These are phyloP conservation scores for Nymphalis polychloros DNA, from an alignment of 2,888 invertebrate genomes.

Conservation along the genomic window DNA sequence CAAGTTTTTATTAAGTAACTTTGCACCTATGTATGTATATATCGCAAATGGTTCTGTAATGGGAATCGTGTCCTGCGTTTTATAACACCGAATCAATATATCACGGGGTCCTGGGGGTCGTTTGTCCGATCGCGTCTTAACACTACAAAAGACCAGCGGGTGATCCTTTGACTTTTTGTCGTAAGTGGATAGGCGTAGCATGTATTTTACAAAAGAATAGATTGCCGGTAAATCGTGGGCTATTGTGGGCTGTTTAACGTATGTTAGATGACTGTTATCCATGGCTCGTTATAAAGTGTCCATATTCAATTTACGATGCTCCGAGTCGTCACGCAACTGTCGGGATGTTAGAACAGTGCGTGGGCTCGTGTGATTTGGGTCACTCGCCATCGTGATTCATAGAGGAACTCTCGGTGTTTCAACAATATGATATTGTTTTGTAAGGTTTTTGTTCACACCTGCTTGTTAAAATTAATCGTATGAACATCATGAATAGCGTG, in stretches of 20 bases:
- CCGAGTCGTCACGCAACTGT: slow-evolving; percentile 73
- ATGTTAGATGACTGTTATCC: slow-evolving; percentile 64
- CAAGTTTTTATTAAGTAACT: slow-evolving; percentile 48
- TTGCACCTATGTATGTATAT: slow-evolving; percentile 69
- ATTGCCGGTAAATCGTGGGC: slow-evolving; percentile 79
- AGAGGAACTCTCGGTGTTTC: slow-evolving; percentile 44
- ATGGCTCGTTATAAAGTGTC: slow-evolving; percentile 61
- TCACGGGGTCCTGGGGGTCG: slow-evolving; percentile 73
- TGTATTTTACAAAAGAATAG: slow-evolving; percentile 75
- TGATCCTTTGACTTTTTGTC: slow-evolving; percentile 77
- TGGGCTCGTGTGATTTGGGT: slow-evolving; percentile 69
- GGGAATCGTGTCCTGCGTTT: slow-evolving; percentile 67
- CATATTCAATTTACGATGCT: slow-evolving; percentile 72
- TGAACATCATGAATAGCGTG: background rate
- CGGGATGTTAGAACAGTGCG: slow-evolving; percentile 59
- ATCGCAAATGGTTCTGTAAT: slow-evolving; percentile 76
- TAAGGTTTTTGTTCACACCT: slow-evolving; percentile 44
- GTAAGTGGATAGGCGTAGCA: slow-evolving; percentile 77
- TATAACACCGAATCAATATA: slow-evolving; percentile 70
- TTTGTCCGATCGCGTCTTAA: slow-evolving; percentile 73
- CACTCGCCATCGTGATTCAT: slow-evolving; percentile 63
- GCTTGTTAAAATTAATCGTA: slow-evolving; percentile 31
- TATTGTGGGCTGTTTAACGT: slow-evolving; percentile 77
- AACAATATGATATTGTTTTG: slow-evolving; percentile 49
- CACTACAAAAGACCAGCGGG: slow-evolving; percentile 77